A percentile compares a stretch with the other conserved stretches of the same genome.
Evolutionary conservation across 64 coral and sea anemone species (phyloP).

Genomic region (Montipora capricornis): DNA sequence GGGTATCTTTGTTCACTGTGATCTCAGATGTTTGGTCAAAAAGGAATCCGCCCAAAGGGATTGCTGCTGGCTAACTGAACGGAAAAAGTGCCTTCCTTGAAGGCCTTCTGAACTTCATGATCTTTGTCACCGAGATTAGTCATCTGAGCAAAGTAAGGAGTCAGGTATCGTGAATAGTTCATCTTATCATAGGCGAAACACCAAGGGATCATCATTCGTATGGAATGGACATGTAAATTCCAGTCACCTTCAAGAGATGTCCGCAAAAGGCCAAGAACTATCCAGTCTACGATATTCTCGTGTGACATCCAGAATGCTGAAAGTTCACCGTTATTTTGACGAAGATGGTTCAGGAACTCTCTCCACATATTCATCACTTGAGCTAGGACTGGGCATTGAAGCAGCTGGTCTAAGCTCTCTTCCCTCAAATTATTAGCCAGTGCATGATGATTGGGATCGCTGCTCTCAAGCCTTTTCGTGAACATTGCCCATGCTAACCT

Average conservation of each 20-base stretch:
- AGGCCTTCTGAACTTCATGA: not conserved
- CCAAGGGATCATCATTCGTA: slow-evolving; percentile 52
- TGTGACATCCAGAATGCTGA: too few species aligned
- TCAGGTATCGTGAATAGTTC: slow-evolving; percentile 65
- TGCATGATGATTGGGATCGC: too few species aligned
- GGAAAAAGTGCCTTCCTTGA: slow-evolving; percentile 41
- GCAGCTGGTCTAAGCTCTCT: not conserved
- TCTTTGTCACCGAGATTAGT: slow-evolving; percentile 21
- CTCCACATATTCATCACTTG: not conserved
- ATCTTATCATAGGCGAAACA: slow-evolving; percentile 65
- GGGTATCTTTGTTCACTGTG: too few species aligned
- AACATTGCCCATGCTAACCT: too few species aligned
- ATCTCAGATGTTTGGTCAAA: too few species aligned
- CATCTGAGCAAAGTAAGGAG: slow-evolving; percentile 44
- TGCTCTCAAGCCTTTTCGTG: too few species aligned
- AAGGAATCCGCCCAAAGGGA: slow-evolving; percentile 27
- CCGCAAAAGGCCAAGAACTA: too few species aligned
- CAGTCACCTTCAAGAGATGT: slow-evolving; percentile 45
- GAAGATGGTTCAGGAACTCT: too few species aligned
- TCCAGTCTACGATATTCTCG: too few species aligned
- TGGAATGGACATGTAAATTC: slow-evolving; percentile 40
- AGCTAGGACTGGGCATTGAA: not conserved
- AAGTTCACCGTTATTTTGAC: too few species aligned
- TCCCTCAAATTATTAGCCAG: too few species aligned
- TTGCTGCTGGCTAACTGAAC: slow-evolving; percentile 42